phyloP scores from a whole-genome alignment of 1,140 invertebrate species.

The Camponotus pennsylvanicus region DNA sequence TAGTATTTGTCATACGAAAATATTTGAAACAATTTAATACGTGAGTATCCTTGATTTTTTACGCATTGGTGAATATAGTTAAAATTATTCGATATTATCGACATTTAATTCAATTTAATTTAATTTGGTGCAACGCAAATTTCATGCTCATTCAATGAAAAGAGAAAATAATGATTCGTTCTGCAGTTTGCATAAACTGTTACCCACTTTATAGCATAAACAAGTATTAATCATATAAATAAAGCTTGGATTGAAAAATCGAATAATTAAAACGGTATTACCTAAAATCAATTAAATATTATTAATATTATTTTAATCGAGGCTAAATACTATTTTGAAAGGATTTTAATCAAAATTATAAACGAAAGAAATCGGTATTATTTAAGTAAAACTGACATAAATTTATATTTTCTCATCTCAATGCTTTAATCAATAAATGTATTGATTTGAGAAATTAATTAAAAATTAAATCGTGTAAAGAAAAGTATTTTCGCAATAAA shows the following conservation, averaged over 20 bases:
- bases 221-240: constrained; percentile 55
- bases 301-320: constrained; percentile 42
- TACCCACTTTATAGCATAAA: constrained; percentile 43
- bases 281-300: constrained; percentile 45
- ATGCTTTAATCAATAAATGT: not conserved
- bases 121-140: constrained; percentile 43
- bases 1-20: constrained; percentile 5
- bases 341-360: constrained; percentile 27
- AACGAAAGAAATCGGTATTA: constrained; percentile 2
- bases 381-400: constrained; percentile 1
- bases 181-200: constrained; percentile 40
- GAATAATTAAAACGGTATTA: constrained; percentile 54
- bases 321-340: constrained; percentile 14
- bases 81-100: constrained; percentile 51
- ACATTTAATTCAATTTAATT: constrained; percentile 60
- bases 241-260: constrained; percentile 44
- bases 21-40: constrained; percentile 22
- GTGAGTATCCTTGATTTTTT: constrained; percentile 46
- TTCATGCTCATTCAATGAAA: constrained; percentile 56
- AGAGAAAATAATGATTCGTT: constrained; percentile 56
- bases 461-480: not conserved
- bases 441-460: not conserved
- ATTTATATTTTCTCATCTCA: not conserved
- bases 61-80: constrained; percentile 46
- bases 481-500: not conserved